Evolutionary conservation across 2,797 vertebrate species (phyloP).

Genomic region (Enteromius anoplus): DNA sequence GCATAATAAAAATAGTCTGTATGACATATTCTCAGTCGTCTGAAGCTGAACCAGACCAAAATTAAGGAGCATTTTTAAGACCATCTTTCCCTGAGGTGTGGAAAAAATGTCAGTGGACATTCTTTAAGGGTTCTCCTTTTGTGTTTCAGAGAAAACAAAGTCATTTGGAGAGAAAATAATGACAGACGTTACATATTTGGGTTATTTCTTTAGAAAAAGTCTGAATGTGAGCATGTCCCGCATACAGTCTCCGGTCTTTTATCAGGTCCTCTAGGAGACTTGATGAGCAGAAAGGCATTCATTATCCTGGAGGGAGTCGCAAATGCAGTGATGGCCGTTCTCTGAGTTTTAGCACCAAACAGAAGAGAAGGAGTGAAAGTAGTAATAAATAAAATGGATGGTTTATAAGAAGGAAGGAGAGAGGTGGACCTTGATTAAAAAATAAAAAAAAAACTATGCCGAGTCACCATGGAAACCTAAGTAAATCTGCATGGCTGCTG

Average conservation of each 20-base stretch:
- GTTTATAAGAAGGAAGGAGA: conserved; percentile 31
- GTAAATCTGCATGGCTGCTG: conserved; percentile 17
- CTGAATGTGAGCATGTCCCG: conserved; percentile 28
- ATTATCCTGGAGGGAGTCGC: conserved; percentile 49
- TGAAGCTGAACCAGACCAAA: not conserved
- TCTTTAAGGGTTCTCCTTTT: not conserved
- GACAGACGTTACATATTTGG: not conserved
- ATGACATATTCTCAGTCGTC: not conserved
- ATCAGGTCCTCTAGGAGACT: conserved; percentile 51
- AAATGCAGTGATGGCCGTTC: conserved; percentile 49
- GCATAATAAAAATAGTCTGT: not conserved
- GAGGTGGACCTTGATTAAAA: not conserved
- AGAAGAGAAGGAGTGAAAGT: not conserved
- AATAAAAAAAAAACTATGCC: conserved; percentile 7
- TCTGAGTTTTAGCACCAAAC: conserved; percentile 34
- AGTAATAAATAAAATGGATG: conserved; percentile 9
- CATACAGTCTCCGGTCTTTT: conserved; percentile 29
- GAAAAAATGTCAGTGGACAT: conserved; percentile 1
- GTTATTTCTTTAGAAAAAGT: conserved; percentile 35
- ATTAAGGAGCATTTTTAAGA: not conserved
- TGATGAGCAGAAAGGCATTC: conserved; percentile 53
- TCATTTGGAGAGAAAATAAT: not conserved
- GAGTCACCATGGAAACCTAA: conserved; percentile 49
- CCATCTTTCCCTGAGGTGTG: not conserved
- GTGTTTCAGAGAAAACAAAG: not conserved